Conservation (phyloP, 1,140 invertebrate species). For the Drosophila ficusphila region DNA sequence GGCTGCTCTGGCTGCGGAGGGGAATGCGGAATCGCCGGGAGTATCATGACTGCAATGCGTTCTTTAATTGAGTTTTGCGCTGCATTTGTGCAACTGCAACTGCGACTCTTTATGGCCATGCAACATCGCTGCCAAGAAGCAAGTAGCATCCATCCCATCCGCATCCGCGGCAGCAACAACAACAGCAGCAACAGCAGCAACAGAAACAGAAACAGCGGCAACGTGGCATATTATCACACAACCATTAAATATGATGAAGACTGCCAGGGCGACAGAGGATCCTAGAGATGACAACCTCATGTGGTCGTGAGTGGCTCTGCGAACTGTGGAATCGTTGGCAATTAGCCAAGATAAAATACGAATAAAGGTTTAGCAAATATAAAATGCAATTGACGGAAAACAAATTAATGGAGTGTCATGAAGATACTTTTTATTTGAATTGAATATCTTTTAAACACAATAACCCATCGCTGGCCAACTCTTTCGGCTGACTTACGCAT, state of each 20-base stretch:
- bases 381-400: too few species aligned
- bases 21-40: conserved; percentile 16
- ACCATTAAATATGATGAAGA: conserved; percentile 83
- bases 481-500: conserved; percentile 67
- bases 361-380: too few species aligned
- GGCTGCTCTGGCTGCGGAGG: too few species aligned
- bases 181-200: conserved; percentile 41
- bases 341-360: too few species aligned
- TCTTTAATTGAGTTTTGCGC: conserved; percentile 82
- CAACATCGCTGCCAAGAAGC: conserved; percentile 7
- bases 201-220: conserved; percentile 24
- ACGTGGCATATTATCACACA: conserved; percentile 83
- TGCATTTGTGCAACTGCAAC: conserved; percentile 63
- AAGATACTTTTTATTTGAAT: too few species aligned
- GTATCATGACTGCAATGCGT: conserved; percentile 77
- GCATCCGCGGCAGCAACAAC: too few species aligned
- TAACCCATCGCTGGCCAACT: not conserved
- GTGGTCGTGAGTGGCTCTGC: not conserved
- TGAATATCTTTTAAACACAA: not conserved
- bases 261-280: conserved; percentile 58
- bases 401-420: too few species aligned
- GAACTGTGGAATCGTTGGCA: too few species aligned
- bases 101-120: conserved; percentile 72
- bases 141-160: too few species aligned
- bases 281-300: conserved; percentile 38